These are phyloP conservation scores for Larimichthys crocea DNA, from an alignment of 2,113 vertebrate genomes.

Conservation along the genomic window DNA sequence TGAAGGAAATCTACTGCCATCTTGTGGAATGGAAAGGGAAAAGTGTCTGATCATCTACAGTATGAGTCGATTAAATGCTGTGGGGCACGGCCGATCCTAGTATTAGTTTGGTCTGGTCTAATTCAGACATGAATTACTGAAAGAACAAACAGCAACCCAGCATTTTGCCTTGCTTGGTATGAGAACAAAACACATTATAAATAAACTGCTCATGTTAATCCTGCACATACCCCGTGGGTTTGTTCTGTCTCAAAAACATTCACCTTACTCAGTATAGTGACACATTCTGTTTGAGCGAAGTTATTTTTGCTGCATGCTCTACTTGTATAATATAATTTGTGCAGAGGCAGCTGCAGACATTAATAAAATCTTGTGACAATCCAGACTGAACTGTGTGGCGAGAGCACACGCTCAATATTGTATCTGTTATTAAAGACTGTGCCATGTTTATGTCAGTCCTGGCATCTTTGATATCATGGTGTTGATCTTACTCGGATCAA, in stretches of 20 bases:
- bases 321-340: slow-evolving; percentile 9
- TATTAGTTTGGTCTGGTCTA: neutral
- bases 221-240: neutral
- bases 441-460: slow-evolving; percentile 47
- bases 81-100: neutral
- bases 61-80: neutral
- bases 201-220: neutral
- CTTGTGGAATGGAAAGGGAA: slow-evolving; percentile 59
- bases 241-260: neutral
- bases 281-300: neutral
- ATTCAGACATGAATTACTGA: neutral
- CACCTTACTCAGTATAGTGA: neutral
- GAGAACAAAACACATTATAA: neutral
- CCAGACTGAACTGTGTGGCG: slow-evolving; percentile 16
- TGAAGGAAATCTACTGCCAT: slow-evolving; percentile 76
- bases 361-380: slow-evolving; percentile 23
- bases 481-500: slow-evolving; percentile 53
- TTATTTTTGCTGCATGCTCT: slow-evolving; percentile 18
- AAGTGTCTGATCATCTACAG: neutral
- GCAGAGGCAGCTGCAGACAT: slow-evolving; percentile 24
- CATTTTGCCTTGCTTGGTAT: neutral
- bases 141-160: neutral
- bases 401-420: slow-evolving; percentile 9
- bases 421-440: slow-evolving; percentile 18
- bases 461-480: slow-evolving; percentile 35